phyloP scores from a whole-genome alignment of 1,140 invertebrate species.

The Caenorhabditis remanei region DNA sequence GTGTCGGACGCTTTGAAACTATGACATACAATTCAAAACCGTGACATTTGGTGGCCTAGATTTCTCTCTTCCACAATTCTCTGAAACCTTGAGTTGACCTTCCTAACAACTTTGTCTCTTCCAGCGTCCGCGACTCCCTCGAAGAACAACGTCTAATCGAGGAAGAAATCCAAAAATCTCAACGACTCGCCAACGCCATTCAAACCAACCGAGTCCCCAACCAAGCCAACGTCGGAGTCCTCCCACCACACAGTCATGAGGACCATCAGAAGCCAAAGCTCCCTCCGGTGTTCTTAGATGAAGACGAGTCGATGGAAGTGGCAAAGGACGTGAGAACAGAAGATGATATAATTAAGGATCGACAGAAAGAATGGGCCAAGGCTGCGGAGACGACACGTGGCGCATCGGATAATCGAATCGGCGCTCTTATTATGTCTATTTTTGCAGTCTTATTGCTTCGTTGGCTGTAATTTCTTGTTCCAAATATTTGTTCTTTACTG shows the following conservation, averaged over 20 bases:
- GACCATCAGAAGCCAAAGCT: slow-evolving; percentile 22
- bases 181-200: neutral
- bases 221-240: slow-evolving; percentile 42
- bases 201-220: slow-evolving; percentile 9
- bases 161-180: slow-evolving; percentile 21
- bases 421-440: neutral
- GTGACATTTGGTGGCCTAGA: no score
- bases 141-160: slow-evolving; percentile 34
- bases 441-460: neutral
- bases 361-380: slow-evolving; percentile 30
- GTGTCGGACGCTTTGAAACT: no score
- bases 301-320: slow-evolving; percentile 38
- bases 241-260: slow-evolving; percentile 15
- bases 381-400: neutral
- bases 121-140: slow-evolving; percentile 38
- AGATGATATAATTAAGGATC: slow-evolving; percentile 8
- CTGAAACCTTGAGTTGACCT: no score
- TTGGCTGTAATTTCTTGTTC: neutral
- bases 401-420: neutral
- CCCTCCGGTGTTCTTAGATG: slow-evolving; percentile 21
- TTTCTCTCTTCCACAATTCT: no score
- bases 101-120: neutral
- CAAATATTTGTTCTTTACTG: neutral
- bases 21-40: no score
- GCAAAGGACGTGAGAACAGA: slow-evolving; percentile 25